Evolutionary conservation across 1,140 invertebrate genomes (phyloP).

Genomic region (Drosophila insularis): DNA sequence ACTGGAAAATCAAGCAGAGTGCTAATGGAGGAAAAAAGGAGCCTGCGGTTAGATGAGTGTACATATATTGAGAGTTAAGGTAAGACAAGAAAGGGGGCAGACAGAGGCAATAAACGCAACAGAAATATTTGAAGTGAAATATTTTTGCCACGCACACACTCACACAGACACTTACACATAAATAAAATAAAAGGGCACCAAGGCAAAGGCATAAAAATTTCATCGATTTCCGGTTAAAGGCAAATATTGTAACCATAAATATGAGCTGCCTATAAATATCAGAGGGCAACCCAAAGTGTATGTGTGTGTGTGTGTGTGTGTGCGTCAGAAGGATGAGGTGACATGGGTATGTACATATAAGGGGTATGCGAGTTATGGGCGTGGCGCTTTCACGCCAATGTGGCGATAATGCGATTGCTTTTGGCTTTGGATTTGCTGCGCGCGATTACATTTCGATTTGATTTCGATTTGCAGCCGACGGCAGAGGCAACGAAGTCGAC

Average conservation of each 20-base stretch:
- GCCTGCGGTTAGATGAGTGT: conserved; percentile 26
- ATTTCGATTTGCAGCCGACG: conserved; percentile 68
- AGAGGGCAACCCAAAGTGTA: background rate
- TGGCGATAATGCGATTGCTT: conserved; percentile 79
- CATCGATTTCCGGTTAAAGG: conserved; percentile 80
- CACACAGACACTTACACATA: conserved; percentile 58
- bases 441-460: conserved; percentile 80
- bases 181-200: conserved; percentile 62
- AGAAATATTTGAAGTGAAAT: conserved; percentile 30
- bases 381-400: conserved; percentile 77
- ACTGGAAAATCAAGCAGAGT: conserved; percentile 69
- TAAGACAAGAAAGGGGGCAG: background rate
- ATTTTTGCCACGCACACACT: conserved; percentile 49
- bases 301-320: conserved; percentile 31
- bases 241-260: conserved; percentile 80
- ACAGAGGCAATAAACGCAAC: conserved; percentile 17
- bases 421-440: conserved; percentile 72
- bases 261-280: conserved; percentile 78
- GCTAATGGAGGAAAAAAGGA: conserved; percentile 51
- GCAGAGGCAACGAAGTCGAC: conserved; percentile 35
- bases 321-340: conserved; percentile 24
- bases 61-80: background rate
- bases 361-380: conserved; percentile 23
- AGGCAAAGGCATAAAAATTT: conserved; percentile 74
- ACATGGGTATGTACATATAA: conserved; percentile 1